Percentiles rank a stretch among this genome's conserved stretches.
Evolutionary conservation across 2,888 invertebrate species (phyloP).

Genomic region (Malthinus flaveolus): DNA sequence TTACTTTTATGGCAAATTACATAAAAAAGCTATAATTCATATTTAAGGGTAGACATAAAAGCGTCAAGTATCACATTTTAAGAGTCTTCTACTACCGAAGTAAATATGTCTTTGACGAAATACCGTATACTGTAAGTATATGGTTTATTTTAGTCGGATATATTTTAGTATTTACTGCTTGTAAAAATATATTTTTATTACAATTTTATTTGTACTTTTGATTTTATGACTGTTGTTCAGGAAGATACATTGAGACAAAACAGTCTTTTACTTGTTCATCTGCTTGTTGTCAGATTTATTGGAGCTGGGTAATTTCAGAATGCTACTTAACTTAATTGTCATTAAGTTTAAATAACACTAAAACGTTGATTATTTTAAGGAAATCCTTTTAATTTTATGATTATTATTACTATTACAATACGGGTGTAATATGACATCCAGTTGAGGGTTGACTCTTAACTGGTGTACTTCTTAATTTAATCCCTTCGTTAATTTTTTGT

Average conservation of each 20-base stretch:
- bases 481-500: no score
- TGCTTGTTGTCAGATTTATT: background rate
- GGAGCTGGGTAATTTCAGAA: no score
- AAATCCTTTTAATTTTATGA: no score
- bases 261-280: constrained; percentile 14
- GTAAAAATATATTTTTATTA: constrained; percentile 29
- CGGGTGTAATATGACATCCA: no score
- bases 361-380: no score
- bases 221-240: constrained; percentile 26
- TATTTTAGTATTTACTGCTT: constrained; percentile 27
- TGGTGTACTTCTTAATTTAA: no score
- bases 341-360: no score
- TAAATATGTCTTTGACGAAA: constrained; percentile 11
- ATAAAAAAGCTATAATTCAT: constrained; percentile 39
- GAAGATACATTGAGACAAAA: constrained; percentile 16
- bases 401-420: no score
- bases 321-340: no score
- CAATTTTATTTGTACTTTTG: constrained; percentile 27
- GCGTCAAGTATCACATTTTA: constrained; percentile 33
- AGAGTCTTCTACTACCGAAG: constrained; percentile 20
- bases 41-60: constrained; percentile 33
- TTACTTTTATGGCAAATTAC: constrained; percentile 37
- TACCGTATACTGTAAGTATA: constrained; percentile 19
- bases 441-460: no score
- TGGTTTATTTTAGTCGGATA: constrained; percentile 27